Conservation (phyloP, 2,113 vertebrate species). For the Abramis brama region DNA sequence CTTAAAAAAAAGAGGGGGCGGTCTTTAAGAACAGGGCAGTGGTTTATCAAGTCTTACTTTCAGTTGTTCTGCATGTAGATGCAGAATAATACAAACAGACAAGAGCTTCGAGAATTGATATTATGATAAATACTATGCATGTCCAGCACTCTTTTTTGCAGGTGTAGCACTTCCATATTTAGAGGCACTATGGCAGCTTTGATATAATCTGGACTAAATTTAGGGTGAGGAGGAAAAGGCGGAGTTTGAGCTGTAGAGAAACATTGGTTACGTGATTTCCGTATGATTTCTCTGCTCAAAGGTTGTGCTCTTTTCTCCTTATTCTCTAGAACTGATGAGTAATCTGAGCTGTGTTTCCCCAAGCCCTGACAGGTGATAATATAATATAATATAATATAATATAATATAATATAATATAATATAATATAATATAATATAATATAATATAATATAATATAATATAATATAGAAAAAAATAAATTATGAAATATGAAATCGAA, state of each 20-base stretch:
- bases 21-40: neutral
- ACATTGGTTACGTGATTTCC: neutral
- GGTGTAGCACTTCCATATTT: conserved; percentile 29
- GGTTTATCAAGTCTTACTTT: neutral
- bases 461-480: neutral
- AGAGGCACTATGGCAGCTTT: neutral
- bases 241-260: conserved; percentile 27
- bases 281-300: neutral
- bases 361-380: neutral
- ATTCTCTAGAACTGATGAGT: neutral
- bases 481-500: neutral
- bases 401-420: neutral
- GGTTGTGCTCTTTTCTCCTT: neutral
- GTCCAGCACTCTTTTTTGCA: conserved; percentile 4
- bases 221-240: conserved; percentile 34
- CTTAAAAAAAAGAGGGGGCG: neutral
- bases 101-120: neutral
- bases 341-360: neutral
- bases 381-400: neutral
- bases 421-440: neutral
- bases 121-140: conserved; percentile 1
- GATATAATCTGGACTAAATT: conserved; percentile 16
- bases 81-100: neutral
- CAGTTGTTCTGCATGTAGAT: neutral
- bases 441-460: neutral